Percentiles rank a stretch among this genome's conserved stretches.
phyloP scores from a whole-genome alignment of 2,113 vertebrate species.

The Alectura lathami region DNA sequence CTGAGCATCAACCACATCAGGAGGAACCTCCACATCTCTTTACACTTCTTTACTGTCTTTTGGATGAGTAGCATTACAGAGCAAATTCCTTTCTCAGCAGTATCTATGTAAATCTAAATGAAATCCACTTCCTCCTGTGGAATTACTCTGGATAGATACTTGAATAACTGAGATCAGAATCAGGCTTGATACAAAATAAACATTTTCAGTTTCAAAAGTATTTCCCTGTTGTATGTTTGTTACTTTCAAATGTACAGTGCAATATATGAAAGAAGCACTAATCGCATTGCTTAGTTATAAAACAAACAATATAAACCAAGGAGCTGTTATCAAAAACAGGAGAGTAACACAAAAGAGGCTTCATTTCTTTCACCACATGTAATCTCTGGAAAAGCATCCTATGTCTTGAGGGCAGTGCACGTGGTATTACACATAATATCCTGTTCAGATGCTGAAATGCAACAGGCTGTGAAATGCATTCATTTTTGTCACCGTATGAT shows the following conservation, averaged over 20 bases:
- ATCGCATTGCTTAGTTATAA: neutral
- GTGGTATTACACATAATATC: neutral
- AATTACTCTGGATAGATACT: neutral
- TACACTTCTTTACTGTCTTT: neutral
- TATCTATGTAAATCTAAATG: neutral
- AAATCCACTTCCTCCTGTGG: neutral
- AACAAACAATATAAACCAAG: constrained; percentile 52
- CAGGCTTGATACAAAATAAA: neutral
- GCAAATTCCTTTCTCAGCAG: neutral
- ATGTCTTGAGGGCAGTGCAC: neutral
- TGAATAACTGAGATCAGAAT: constrained; percentile 5
- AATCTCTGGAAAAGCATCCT: neutral
- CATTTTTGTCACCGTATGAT: neutral
- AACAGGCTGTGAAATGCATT: constrained; percentile 6
- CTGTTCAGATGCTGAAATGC: neutral
- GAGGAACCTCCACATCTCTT: neutral
- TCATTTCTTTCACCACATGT: neutral
- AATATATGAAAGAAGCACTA: constrained; percentile 32
- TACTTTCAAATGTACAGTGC: constrained; percentile 26
- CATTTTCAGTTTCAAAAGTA: neutral
- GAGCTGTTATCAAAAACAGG: constrained; percentile 29
- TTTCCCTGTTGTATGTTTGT: neutral
- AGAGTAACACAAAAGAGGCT: constrained; percentile 19
- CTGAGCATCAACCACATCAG: neutral
- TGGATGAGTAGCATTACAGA: neutral